Evolutionary conservation across 2,113 vertebrate genomes (phyloP), one percentile per base, ranked within the genome.

Genomic region (Oriolus oriolus): DNA sequence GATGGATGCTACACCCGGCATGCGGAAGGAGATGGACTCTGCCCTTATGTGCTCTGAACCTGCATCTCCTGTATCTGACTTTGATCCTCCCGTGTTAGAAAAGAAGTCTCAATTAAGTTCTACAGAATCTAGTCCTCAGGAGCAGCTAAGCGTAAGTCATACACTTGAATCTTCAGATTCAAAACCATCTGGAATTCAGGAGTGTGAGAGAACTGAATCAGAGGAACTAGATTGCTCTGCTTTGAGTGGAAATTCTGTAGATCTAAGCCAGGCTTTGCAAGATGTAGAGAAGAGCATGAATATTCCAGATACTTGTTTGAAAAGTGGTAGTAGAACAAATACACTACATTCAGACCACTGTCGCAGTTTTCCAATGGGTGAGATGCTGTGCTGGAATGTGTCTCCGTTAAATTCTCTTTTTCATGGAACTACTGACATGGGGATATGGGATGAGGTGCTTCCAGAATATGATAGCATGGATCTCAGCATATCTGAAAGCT

Each of bases 361-460:
- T 22, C 5, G 2, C 31, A 49, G 54, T 92, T 70, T 84, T 77
- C 83, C 64, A 10, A 8, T 13, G 27, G 17, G 30, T 81, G 14
- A 63, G 52, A 68, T 23, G 44, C 26, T 33, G 4, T 28, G 50
- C 21, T 54, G 76, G 76, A 65, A 88, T 82, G 39, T 59, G 54
- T 85, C 93, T 81, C 30, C 44, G 0, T 17, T 91, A 61, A 73
- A 28, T 87, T 84, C 39, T 71, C 5, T 89, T 5, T 31, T 16
- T 85, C 4, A 3, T 66, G 86, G 93, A n/a, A 42, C 42, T 92
- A 5, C 5, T 42, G 41, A 56, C 26, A 23, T 68, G 75, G 88
- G 94, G 10, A 96, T 98, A 96, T 65, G 93, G 65, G 73, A 94
- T 45, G 98, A 98, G 87, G 97, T 95, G 12, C 26, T 98, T 95